These are phyloP conservation scores for Schizopygopsis pylzovi DNA, from an alignment of 2,797 vertebrate species.

Conservation along the genomic window DNA sequence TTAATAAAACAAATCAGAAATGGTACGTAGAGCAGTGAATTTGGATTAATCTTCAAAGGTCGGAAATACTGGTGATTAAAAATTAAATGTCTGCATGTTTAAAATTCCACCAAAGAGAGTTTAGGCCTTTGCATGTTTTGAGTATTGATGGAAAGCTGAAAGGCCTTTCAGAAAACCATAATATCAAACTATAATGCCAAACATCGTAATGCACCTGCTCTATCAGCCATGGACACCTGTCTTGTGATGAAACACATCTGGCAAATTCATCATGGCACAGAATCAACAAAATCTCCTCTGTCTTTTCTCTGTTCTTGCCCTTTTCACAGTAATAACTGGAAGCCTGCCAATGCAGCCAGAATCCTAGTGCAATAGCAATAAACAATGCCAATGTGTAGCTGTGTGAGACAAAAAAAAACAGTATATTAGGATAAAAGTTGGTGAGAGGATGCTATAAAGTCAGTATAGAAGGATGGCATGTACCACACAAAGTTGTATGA, in stretches of 20 bases:
- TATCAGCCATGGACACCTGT: slow-evolving; percentile 46
- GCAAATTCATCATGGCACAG: slow-evolving; percentile 31
- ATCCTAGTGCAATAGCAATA: slow-evolving; percentile 8
- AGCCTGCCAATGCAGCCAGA: slow-evolving; percentile 26
- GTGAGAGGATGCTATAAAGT: neutral
- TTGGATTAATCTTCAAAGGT: slow-evolving; percentile 25
- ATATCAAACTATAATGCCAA: slow-evolving; percentile 16
- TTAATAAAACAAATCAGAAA: slow-evolving; percentile 25
- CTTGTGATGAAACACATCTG: slow-evolving; percentile 48
- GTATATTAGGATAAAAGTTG: neutral
- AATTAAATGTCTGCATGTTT: slow-evolving; percentile 12
- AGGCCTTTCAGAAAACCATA: slow-evolving; percentile 16
- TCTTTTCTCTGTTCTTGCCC: slow-evolving; percentile 26
- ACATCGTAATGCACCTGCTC: slow-evolving; percentile 43
- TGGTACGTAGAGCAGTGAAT: neutral
- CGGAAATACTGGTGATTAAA: slow-evolving; percentile 13
- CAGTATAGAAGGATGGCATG: neutral
- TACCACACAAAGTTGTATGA: neutral
- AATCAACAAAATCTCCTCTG: slow-evolving; percentile 41
- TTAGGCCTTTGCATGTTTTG: slow-evolving; percentile 25
- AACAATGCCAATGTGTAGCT: neutral
- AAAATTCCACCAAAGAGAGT: neutral
- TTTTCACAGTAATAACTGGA: slow-evolving; percentile 47
- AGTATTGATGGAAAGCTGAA: slow-evolving; percentile 1
- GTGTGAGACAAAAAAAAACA: slow-evolving; percentile 6